Base-by-base conservation (phyloP, 2,113 vertebrate species). In the Picathartes gymnocephalus region DNA sequence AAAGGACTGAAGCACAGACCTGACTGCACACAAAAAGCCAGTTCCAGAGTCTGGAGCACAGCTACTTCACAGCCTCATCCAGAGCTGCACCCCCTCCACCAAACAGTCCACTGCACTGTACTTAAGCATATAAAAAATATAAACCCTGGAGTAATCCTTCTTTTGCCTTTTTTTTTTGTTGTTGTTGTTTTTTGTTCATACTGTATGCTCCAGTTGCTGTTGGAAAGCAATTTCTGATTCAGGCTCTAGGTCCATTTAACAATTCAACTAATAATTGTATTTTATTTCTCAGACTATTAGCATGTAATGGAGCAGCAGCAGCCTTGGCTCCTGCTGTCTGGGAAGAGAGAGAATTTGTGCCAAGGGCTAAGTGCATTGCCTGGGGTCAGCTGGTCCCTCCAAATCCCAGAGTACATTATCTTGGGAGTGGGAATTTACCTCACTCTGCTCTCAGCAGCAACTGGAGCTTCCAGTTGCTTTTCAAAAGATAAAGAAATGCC, bases 221-320 rank as follows among this genome's bases (percentile, higher is more conserved):
- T 91, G 72, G 65, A 89, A 95, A 94, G 80, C 93, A 56, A 81
- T 42, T 70, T 92, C 94, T 85, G 35, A 53, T 74, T 86, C 73
- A 87, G 81, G 84, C 79, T 93, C 60, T 82, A 94, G 77, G 88
- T 81, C 86, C 77, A 47, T 92, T 96, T 97, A 96, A 96, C 93
- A 93, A 96, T 80, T 81, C 61, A 81, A 33, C 73, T 93, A 94
- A 95, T 93, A 93, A 91, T 31, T 91, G 15, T 68, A 61, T 91
- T 96, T 94, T 45, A 92, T 94, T 91, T 97, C 72, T 92, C 84
- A 85, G 56, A n/a, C 56, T 78, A 68, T 66, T 77, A 64, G 70
- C 69, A 64, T 20, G 20, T 70, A 70, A 93, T 91, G 68, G 72
- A 86, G 85, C 73, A 91, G 70, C 58, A 11, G 81, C 91, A 88